These are phyloP conservation scores for Dryococelus australis DNA, from an alignment of 2,888 invertebrate species.

Conservation along the genomic window DNA sequence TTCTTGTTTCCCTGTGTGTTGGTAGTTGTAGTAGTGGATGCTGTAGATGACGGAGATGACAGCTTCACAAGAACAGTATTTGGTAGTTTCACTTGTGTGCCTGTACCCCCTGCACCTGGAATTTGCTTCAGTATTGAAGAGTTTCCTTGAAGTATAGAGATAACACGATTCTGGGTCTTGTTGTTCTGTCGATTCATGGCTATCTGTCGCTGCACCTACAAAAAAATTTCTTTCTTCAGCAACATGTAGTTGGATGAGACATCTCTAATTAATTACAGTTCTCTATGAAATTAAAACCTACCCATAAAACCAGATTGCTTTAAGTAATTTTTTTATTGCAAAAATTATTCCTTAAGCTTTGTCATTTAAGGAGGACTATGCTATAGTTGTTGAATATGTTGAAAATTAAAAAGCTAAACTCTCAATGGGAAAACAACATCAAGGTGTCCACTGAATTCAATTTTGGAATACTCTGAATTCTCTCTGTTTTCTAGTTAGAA, in stretches of 20 bases:
- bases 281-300: too few species aligned
- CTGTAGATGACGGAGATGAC: conserved; percentile 51
- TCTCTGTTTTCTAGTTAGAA: too few species aligned
- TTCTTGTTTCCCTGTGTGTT: conserved; percentile 20
- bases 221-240: neutral
- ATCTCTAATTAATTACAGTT: too few species aligned
- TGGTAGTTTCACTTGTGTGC: conserved; percentile 55
- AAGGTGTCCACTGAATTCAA: too few species aligned
- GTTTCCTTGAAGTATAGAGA: conserved; percentile 76
- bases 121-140: conserved; percentile 51
- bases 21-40: conserved; percentile 36
- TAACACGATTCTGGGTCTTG: conserved; percentile 71
- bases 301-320: neutral
- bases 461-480: too few species aligned
- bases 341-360: neutral
- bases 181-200: conserved; percentile 73
- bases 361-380: too few species aligned
- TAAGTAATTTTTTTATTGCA: neutral
- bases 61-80: conserved; percentile 57
- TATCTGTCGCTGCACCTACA: conserved; percentile 75
- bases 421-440: too few species aligned
- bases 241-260: neutral
- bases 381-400: too few species aligned
- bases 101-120: conserved; percentile 53
- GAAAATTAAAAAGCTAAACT: too few species aligned